Base-by-base conservation (phyloP, 2,113 vertebrate genomes). In the Lynx canadensis region DNA sequence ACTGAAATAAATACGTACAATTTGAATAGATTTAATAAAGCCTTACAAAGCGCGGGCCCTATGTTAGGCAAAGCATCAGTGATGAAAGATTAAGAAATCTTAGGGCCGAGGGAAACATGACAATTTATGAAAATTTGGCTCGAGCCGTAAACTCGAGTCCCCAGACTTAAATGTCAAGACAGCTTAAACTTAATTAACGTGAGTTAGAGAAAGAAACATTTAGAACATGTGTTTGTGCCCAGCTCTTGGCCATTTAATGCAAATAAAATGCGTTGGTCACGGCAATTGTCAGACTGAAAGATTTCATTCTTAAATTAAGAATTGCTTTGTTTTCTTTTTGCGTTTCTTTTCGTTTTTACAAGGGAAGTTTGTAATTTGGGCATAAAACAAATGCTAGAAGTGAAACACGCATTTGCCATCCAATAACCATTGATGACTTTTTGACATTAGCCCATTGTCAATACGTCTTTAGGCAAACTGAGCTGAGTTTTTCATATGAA, bases 91-190 rank as follows among this genome's bases (percentile, higher is more conserved):
- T 91, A 23, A 90, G 74, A 52, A 69, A 71, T 88, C 48, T 29
- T 33, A 45, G 2, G 5, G 80, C n/a, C 69, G 78, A 80, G 16
- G 69, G 80, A 76, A 69, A 78, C 60, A 85, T 84, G 57, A 31
- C 7, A 91, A 55, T 68, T 91, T 90, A 91, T 85, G 57, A 85
- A 76, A 95, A 78, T 50, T 90, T 68, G 76, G 69, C 36, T 91
- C 66, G 29, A 91, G 15, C 36, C 16, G 78, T 78, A 95, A 78
- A 85, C 36, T 68, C 78, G 57, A 76, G 36, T 84, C 48, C 45
- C 60, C 71, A 83, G 65, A 84, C 10, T 8, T 74, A 91, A 90
- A 68, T 55, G 36, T 76, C 69, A 85, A 85, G 60, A 83, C 21
- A 84, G 68, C 5, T 16, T 18, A 55, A 90, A 84, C 29, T 89